Evolutionary conservation across 2,888 invertebrate genomes (phyloP).

Genomic region (Adelphocoris suturalis): DNA sequence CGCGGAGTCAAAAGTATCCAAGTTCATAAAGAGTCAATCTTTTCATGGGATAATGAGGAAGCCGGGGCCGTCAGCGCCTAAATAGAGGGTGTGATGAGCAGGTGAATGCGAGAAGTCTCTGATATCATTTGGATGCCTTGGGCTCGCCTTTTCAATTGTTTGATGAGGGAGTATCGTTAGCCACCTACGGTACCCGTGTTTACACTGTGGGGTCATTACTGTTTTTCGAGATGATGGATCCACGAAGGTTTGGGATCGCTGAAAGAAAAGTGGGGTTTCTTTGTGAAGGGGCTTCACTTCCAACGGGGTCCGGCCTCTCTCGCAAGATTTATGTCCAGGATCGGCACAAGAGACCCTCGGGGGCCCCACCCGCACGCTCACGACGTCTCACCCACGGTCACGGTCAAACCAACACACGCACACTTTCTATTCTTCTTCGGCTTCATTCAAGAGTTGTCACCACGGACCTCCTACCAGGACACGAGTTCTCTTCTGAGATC

Average conservation of each 20-base stretch:
- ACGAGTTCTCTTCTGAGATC: constrained; percentile 50
- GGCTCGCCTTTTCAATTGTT: constrained; percentile 58
- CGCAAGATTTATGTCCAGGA: constrained; percentile 63
- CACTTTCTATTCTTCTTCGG: neutral
- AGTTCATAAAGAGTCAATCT: constrained; percentile 71
- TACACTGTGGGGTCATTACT: constrained; percentile 71
- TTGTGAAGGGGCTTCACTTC: constrained; percentile 27
- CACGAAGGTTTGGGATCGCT: constrained; percentile 48
- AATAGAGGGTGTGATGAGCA: constrained; percentile 68
- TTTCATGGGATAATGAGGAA: constrained; percentile 71
- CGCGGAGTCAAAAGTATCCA: constrained; percentile 62
- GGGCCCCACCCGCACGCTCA: neutral
- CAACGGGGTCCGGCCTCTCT: constrained; percentile 3
- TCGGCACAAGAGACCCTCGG: constrained; percentile 6
- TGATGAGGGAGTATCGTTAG: constrained; percentile 63
- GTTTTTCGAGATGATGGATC: constrained; percentile 70
- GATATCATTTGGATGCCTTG: constrained; percentile 57
- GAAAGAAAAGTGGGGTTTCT: constrained; percentile 53
- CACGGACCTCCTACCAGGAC: constrained; percentile 65
- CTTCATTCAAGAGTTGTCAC: constrained; percentile 53
- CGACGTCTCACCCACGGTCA: neutral
- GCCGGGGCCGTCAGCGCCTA: constrained; percentile 70
- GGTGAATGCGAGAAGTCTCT: constrained; percentile 56
- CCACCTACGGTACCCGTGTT: constrained; percentile 72
- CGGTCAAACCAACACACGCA: neutral